A percentile compares a stretch with the other conserved stretches of the same genome.
Evolutionary conservation across 2,888 invertebrate genomes (phyloP).

Genomic region (Tipula helvola): DNA sequence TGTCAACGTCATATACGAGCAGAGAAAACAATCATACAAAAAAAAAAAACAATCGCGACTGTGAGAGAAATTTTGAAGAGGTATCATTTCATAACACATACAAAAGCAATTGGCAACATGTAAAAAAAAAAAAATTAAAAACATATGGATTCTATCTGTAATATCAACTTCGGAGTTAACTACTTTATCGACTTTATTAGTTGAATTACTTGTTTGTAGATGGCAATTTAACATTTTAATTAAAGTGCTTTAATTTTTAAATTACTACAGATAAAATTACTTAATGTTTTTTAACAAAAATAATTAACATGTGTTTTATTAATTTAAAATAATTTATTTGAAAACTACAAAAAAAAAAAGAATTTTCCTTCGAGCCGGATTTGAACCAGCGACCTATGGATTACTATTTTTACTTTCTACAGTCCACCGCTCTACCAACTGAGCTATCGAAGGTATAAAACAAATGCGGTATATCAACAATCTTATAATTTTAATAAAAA

Average conservation of each 20-base stretch:
- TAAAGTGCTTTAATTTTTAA: too few species aligned
- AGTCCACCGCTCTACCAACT: constrained; percentile 28
- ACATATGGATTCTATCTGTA: neutral
- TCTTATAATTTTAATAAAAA: too few species aligned
- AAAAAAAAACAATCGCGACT: neutral
- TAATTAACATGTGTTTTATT: too few species aligned
- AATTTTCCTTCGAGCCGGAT: constrained; percentile 49
- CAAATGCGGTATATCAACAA: too few species aligned
- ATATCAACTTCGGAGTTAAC: neutral
- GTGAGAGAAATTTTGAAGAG: neutral
- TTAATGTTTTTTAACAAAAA: too few species aligned
- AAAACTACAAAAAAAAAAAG: neutral
- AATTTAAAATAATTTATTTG: neutral
- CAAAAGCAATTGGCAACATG: neutral
- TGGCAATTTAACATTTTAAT: neutral
- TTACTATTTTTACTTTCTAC: constrained; percentile 22
- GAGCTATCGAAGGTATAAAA: constrained; percentile 24
- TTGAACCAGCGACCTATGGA: constrained; percentile 59
- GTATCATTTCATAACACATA: neutral
- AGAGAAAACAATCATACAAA: neutral
- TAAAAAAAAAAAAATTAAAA: neutral
- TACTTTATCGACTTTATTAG: neutral
- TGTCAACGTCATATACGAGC: neutral
- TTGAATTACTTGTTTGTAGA: neutral
- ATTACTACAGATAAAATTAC: too few species aligned